Base-by-base conservation (phyloP, 2,113 vertebrate species). In the Collichthys lucidus region DNA sequence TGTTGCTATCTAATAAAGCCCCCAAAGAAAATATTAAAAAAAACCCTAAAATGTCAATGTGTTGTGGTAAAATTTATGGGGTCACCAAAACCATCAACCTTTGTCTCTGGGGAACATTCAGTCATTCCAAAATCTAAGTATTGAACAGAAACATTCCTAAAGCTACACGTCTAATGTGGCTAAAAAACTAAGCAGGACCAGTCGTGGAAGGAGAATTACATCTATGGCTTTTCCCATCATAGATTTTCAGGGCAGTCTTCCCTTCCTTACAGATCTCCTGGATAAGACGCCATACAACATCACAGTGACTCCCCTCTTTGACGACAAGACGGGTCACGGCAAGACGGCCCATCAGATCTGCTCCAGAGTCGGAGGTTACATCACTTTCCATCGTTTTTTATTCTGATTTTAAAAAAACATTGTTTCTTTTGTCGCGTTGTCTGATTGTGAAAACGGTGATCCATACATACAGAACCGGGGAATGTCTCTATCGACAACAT, bases 231-330 rank as follows among this genome's bases (percentile, higher is more conserved):
- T 22, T 8, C 44, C 35, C 35, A 40, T 40, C 35, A 40, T 40
- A 17, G 17, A 20, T 53, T 42, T 26, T 80, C 4, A 42, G 9
- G n/a, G 20, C 17, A 44, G 1, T 66, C 17, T 68, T n/a, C 2
- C 49, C 17, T 52, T 53, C 68, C 61, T 64, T 77, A 56, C 79
- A 94, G 93, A 56, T 26, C 88, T 94, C 4, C n/a, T 70, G 50
- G 77, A 81, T 14, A 88, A 77, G 46, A 88, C 10, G 31, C 80
- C 57, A 4, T 93, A 92, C 71, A 75, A 86, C 12, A 86, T 94
- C 20, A 92, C 90, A 40, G 85, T 94, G 1, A 94, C 93, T 4
- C 88, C 93, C 14, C 80, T 94, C 22, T 77, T 92, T 47, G 60
- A 11, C 26, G 65, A 86, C 44, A 80, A 56, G 63, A 84, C 92